phyloP scores from a whole-genome alignment of 2,888 invertebrate genomes.

The Lithodes maja region DNA sequence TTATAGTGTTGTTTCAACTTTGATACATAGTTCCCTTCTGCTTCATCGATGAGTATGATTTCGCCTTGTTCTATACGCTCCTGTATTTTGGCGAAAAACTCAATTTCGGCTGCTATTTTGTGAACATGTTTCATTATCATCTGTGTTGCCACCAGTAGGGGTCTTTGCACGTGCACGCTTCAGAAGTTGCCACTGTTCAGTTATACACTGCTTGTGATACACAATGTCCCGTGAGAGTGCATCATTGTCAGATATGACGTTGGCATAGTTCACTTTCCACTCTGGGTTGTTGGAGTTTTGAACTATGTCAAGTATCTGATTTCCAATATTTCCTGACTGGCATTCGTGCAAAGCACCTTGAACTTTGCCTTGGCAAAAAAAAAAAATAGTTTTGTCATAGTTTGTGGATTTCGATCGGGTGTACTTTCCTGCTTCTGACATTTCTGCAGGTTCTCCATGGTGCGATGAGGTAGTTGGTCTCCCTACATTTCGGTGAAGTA shows the following conservation, averaged over 20 bases:
- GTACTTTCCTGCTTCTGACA: neutral
- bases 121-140: neutral
- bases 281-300: neutral
- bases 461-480: neutral
- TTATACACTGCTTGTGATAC: neutral
- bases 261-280: neutral
- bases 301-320: neutral
- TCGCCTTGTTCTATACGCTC: neutral
- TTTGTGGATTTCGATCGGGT: neutral
- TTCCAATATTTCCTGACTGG: neutral
- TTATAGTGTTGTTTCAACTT: neutral
- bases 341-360: neutral
- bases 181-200: neutral
- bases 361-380: neutral
- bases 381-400: neutral
- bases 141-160: neutral
- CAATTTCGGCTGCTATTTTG: neutral
- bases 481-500: neutral
- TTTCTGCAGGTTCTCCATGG: neutral
- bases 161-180: neutral
- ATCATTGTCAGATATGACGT: neutral
- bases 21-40: neutral
- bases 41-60: too few species aligned
- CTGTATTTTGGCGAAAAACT: neutral
- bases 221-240: neutral